Evolutionary conservation across 2,797 vertebrate species (phyloP).

Genomic region (Pteronotus mesoamericanus): DNA sequence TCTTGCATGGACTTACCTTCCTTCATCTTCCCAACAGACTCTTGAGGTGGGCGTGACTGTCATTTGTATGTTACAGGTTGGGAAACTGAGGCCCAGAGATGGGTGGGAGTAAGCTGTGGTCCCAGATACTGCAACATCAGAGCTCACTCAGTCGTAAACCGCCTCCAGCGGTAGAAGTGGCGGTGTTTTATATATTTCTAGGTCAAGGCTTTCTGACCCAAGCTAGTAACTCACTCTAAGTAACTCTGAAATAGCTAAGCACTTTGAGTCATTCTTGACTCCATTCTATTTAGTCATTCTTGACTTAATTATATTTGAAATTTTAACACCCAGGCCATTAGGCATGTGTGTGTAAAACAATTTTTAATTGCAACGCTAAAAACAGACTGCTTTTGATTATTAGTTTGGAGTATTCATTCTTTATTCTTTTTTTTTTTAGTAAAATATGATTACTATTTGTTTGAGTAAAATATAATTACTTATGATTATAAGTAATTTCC

Average conservation of each 20-base stretch:
- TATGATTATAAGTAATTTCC: background rate
- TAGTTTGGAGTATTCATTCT: background rate
- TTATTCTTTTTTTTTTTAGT: too few relatives aligned
- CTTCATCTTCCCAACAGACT: background rate
- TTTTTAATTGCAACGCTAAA: background rate
- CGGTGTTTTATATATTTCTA: background rate
- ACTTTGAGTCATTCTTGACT: slow-evolving; percentile 18
- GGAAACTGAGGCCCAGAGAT: background rate
- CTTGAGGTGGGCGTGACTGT: background rate
- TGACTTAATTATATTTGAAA: slow-evolving; percentile 32
- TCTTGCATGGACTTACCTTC: background rate
- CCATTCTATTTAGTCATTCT: background rate
- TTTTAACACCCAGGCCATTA: background rate
- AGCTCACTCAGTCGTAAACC: background rate
- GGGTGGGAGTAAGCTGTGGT: background rate
- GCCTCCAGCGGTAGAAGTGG: background rate
- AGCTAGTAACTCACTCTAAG: slow-evolving; percentile 22
- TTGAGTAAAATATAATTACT: too few relatives aligned
- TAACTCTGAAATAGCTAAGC: slow-evolving; percentile 18
- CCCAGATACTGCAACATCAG: background rate
- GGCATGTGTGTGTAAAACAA: background rate
- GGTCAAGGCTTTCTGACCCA: background rate
- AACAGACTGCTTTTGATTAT: slow-evolving; percentile 1
- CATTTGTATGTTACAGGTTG: background rate
- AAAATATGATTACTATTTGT: too few relatives aligned